Evolutionary conservation across 2,888 invertebrate genomes (phyloP).

Genomic region (Coremacera marginata): DNA sequence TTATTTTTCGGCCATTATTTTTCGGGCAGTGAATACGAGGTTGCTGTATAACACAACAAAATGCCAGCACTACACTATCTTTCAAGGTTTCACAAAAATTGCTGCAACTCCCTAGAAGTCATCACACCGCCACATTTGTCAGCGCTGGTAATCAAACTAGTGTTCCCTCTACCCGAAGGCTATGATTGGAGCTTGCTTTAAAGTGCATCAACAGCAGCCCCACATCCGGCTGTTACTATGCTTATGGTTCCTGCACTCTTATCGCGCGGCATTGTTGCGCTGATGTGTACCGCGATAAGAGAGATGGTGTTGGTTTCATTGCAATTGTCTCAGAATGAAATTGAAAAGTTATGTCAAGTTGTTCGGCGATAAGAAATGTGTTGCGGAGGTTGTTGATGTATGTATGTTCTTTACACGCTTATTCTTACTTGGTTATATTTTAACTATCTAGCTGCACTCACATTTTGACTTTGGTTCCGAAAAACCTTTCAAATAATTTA

Average conservation of each 20-base stretch:
- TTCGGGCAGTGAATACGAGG: neutral
- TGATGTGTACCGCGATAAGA: conserved; percentile 27
- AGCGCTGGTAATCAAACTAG: neutral
- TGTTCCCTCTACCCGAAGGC: neutral
- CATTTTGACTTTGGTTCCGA: too few species aligned
- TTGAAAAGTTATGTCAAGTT: conserved; percentile 32
- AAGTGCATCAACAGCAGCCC: neutral
- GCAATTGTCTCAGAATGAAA: conserved; percentile 20
- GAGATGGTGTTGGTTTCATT: neutral
- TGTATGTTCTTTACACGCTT: too few species aligned
- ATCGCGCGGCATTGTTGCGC: neutral
- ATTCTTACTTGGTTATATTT: neutral
- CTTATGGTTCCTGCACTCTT: conserved; percentile 1
- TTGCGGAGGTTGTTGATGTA: neutral
- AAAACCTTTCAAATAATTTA: conserved; percentile 16
- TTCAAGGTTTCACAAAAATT: conserved; percentile 41
- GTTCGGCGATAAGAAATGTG: conserved; percentile 24
- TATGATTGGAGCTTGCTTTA: neutral
- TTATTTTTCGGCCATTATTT: neutral
- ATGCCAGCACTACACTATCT: neutral
- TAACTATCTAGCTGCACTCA: neutral
- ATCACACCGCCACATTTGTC: conserved; percentile 42
- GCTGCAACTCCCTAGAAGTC: conserved; percentile 36
- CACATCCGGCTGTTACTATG: neutral
- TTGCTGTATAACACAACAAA: neutral